phyloP scores from a whole-genome alignment of 2,888 invertebrate species.

The Trachelus iudaicus region DNA sequence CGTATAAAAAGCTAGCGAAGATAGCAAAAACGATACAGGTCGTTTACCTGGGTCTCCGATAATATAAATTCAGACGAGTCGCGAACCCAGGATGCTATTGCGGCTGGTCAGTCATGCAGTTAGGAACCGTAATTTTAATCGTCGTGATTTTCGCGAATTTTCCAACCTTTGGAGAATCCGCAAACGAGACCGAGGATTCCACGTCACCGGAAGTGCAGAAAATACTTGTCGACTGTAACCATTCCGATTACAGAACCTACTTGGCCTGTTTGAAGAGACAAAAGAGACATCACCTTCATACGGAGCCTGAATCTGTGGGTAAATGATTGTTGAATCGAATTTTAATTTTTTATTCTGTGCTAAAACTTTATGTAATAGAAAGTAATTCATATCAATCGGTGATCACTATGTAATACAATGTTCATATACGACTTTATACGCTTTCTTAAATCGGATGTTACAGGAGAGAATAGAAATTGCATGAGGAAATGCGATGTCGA shows the following conservation, averaged over 20 bases:
- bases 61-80: not conserved
- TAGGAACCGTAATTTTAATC: conserved; percentile 7
- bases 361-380: not conserved
- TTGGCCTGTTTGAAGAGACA: conserved; percentile 56
- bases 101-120: conserved; percentile 26
- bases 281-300: conserved; percentile 47
- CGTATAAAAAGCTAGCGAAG: conserved; percentile 8
- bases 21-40: conserved; percentile 11
- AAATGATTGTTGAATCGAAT: not conserved
- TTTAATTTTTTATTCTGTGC: not conserved
- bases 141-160: not conserved
- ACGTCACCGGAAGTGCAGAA: conserved; percentile 25
- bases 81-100: conserved; percentile 17
- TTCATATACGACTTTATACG: not conserved
- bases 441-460: not conserved
- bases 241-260: conserved; percentile 56
- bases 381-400: not conserved
- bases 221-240: conserved; percentile 44
- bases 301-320: not conserved
- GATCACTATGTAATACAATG: not conserved
- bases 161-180: not conserved
- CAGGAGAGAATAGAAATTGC: conserved; percentile 11
- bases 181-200: conserved; percentile 3
- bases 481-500: conserved; percentile 25
- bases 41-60: conserved; percentile 28